Percentiles rank a stretch among this genome's conserved stretches.
These are phyloP conservation scores for Protobothrops mucrosquamatus DNA, from an alignment of 2,113 vertebrate genomes.

Conservation along the genomic window DNA sequence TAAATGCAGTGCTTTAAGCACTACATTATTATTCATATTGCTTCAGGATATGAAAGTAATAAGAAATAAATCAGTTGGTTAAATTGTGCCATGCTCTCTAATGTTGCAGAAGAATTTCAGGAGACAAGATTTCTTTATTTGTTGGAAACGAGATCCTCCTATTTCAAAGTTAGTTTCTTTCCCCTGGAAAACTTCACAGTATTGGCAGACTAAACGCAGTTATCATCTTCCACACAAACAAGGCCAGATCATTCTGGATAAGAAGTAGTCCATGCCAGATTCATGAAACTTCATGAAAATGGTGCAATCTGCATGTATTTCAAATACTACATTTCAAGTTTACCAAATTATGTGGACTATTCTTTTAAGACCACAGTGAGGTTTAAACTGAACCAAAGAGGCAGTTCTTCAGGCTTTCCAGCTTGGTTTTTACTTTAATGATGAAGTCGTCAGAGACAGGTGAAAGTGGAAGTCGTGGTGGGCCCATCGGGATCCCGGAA, in stretches of 20 bases:
- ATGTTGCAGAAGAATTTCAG: not conserved
- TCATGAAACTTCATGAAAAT: slow-evolving; percentile 37
- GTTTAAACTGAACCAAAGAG: slow-evolving; percentile 3
- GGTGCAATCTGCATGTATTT: not conserved
- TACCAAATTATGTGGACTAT: slow-evolving; percentile 23
- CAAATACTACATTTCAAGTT: not conserved
- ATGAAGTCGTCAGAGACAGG: slow-evolving; percentile 62
- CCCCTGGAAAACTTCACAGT: not conserved
- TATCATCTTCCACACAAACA: not conserved
- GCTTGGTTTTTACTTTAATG: slow-evolving; percentile 66
- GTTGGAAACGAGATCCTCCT: not conserved
- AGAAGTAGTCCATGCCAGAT: not conserved
- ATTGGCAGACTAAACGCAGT: not conserved
- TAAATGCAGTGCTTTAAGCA: not conserved
- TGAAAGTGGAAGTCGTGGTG: slow-evolving; percentile 83
- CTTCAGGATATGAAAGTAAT: not conserved
- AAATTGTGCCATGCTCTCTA: fast-evolving
- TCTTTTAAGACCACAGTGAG: fast-evolving
- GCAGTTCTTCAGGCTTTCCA: slow-evolving; percentile 67
- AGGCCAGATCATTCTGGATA: not conserved
- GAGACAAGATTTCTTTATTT: not conserved
- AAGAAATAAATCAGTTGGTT: not conserved
- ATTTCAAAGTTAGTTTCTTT: not conserved
- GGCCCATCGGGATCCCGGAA: slow-evolving; percentile 89
- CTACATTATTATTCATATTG: not conserved